Conservation (phyloP, 2,797 vertebrate species). For the Malacoctenus gilli region DNA sequence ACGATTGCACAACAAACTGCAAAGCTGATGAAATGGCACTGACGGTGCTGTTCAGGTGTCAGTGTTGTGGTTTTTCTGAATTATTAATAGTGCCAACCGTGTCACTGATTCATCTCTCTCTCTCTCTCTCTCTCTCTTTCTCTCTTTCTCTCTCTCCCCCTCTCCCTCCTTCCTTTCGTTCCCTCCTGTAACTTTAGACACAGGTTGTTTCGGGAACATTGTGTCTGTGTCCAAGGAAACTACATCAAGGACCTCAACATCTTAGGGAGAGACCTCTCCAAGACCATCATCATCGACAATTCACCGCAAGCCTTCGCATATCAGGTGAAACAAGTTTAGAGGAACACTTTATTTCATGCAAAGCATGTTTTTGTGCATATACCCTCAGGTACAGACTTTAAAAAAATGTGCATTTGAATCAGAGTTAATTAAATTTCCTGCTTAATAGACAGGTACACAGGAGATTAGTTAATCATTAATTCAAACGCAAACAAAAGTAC, state of each 20-base stretch:
- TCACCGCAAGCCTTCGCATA: conserved; percentile 99
- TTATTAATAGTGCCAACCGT: conserved; percentile 62
- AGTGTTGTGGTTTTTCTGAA: conserved; percentile 67
- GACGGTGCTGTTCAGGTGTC: conserved; percentile 55
- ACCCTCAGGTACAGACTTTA: too few relatives aligned
- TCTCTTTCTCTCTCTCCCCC: background rate
- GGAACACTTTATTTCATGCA: too few relatives aligned
- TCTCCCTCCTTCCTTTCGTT: conserved; percentile 18
- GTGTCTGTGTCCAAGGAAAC: conserved; percentile 98
- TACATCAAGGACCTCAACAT: conserved; percentile 99
- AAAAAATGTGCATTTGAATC: too few relatives aligned
- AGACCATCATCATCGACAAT: conserved; percentile 99
- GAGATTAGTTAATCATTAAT: too few relatives aligned
- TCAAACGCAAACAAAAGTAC: too few relatives aligned
- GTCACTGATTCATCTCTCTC: conserved; percentile 47
- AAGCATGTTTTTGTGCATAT: too few relatives aligned
- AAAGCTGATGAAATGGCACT: background rate
- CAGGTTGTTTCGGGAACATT: conserved; percentile 97
- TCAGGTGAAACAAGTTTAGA: conserved; percentile 91
- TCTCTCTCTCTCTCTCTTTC: background rate
- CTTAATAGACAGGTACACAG: too few relatives aligned
- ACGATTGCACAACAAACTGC: background rate
- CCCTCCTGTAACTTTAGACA: conserved; percentile 82
- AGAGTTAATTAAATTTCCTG: too few relatives aligned
- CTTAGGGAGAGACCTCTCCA: conserved; percentile 97